A percentile compares a stretch with the other conserved stretches of the same genome.
These are phyloP conservation scores for Ictidomys tridecemlineatus DNA, from an alignment of 2,113 vertebrate species.

Conservation along the genomic window DNA sequence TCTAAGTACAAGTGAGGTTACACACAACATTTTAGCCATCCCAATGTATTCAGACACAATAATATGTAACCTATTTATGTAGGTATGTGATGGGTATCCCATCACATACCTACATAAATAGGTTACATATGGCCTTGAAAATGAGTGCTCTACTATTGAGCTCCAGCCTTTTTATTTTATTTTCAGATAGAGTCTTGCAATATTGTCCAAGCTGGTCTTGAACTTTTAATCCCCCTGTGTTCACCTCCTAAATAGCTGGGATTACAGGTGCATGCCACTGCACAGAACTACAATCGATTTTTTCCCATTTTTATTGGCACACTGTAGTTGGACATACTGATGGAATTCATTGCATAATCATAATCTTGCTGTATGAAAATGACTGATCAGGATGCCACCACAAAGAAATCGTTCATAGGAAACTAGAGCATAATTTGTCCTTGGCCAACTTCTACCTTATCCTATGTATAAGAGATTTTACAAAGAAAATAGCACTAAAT, in stretches of 20 bases:
- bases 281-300: too few relatives aligned
- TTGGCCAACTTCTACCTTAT: background rate
- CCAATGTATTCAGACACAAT: background rate
- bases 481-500: background rate
- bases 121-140: background rate
- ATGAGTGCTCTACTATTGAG: background rate
- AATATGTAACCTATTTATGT: background rate
- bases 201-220: background rate
- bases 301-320: too few relatives aligned
- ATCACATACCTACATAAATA: too few relatives aligned
- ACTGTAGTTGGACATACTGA: too few relatives aligned
- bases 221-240: background rate
- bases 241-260: background rate
- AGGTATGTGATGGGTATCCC: background rate
- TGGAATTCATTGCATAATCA: background rate
- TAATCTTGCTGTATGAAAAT: background rate
- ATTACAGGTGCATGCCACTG: background rate
- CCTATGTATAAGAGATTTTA: background rate
- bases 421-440: constrained; percentile 4
- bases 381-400: background rate
- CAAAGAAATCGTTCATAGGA: background rate
- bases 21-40: background rate
- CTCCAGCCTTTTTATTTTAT: background rate
- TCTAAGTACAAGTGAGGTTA: background rate
- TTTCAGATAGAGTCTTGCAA: background rate